These are phyloP conservation scores for Monopterus albus DNA, from an alignment of 2,113 vertebrate species.

Conservation along the genomic window DNA sequence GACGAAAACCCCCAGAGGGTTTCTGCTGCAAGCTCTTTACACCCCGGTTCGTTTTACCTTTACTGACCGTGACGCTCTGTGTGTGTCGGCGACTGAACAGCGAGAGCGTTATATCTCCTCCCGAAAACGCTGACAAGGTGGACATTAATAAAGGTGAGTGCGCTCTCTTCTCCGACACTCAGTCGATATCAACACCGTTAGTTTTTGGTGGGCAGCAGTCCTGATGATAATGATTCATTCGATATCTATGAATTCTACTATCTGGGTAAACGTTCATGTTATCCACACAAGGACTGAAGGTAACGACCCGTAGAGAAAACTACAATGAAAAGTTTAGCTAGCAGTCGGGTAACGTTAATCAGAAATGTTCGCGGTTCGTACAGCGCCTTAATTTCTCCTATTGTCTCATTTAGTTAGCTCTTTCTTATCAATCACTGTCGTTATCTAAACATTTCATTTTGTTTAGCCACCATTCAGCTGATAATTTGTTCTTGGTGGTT, in stretches of 20 bases:
- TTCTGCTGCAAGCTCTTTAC: slow-evolving; percentile 15
- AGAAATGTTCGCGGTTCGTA: not conserved
- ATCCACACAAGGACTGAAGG: not conserved
- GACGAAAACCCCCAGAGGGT: slow-evolving; percentile 24
- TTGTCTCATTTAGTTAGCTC: not conserved
- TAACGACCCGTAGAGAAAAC: slow-evolving; percentile 1
- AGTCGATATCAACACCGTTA: not conserved
- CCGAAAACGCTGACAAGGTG: slow-evolving; percentile 48
- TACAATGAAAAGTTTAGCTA: slow-evolving; percentile 55
- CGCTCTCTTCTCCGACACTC: not conserved
- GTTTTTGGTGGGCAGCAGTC: not conserved
- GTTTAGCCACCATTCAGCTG: not conserved
- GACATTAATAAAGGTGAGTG: slow-evolving; percentile 68
- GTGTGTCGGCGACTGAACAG: slow-evolving; percentile 4
- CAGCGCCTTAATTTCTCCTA: not conserved
- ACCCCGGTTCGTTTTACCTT: not conserved
- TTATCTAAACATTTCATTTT: not conserved
- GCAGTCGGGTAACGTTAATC: not conserved
- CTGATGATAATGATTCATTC: not conserved
- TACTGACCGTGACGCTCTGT: slow-evolving; percentile 7
- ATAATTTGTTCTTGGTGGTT: not conserved
- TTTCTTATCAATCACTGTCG: not conserved
- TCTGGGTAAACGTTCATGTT: not conserved
- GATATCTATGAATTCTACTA: fast-evolving
- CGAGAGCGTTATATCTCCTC: slow-evolving; percentile 27